Base-by-base conservation (phyloP, 2,888 invertebrate genomes). In the Choristoneura rosaceana region DNA sequence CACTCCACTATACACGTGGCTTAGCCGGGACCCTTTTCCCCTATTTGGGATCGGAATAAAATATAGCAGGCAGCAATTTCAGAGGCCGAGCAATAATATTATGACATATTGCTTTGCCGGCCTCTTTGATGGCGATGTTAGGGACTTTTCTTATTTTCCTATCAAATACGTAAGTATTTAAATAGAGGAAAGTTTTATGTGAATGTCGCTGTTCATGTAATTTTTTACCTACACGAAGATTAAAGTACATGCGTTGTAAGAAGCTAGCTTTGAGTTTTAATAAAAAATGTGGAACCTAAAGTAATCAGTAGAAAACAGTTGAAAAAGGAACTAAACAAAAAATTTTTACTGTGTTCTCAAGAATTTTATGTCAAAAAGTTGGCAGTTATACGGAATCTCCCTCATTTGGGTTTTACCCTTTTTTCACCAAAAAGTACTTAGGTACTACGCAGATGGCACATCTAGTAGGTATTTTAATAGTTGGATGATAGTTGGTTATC, bases 31-130 rank as follows among this genome's bases (percentile, higher is more conserved):
- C 71, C 71, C 73, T 73, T 73, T 71, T 64, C 63, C 68, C 69
- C 50, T 60, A 60, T 64, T 73, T 73, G 47, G 86, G 89, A 90
- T 84, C 79, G 84, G 82, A 83, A 90, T 93, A 91, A 92, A 91
- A 91, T 93, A 93, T 90, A 86, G 88, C 84, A 84, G 89, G 88
- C 84, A 87, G 73, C 73, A 90, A 87, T 82, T 86, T 88, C 79
- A 85, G 86, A 90, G 91, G 89, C 87, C 86, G 80, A 85, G 91
- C 90, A 92, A 93, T 93, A 93, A 93, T 92, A 92, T 93, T 93
- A 90, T 93, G 92, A 93, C 91, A 88, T 91, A 94, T 93, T 91
- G 90, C 92, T 88, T 88, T 85, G 84, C 76, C 58, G 67, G 70
- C 79, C 73, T 64, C 86, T 89, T 87, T 87, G 85, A 84, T 79